Base-by-base conservation (phyloP, 2,113 vertebrate genomes). In the Ardeotis arabs region DNA sequence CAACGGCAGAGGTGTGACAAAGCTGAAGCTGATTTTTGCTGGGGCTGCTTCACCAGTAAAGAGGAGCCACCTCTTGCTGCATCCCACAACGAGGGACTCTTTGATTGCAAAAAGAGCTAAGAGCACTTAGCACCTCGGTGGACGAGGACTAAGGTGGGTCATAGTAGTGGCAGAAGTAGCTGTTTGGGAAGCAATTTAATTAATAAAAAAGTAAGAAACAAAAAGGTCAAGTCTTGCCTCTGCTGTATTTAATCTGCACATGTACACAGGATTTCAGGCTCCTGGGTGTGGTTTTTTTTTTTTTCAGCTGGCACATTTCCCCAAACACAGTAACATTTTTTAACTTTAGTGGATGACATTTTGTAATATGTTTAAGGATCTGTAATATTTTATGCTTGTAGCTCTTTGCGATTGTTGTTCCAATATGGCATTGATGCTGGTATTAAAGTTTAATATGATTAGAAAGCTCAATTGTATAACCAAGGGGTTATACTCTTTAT, bases 371-470 rank as follows among this genome's bases (percentile, higher is more conserved):
- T 95, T 96, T 96, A 96, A 96, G 90, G 78, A 76, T 85, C 85
- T 91, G 85, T 93, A 96, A 94, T 95, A 86, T 93, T 96, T 95
- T 80, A 86, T 96, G 95, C 91, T 96, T 85, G 89, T 62, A 95
- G 95, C 63, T 93, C 91, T 97, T 88, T 87, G 66, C 4, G 8
- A 93, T 94, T 97, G 96, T 95, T 94, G 82, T 90, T 96, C 90
- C 93, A 97, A 93, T 96, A 97, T 74, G 95, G 95, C 87, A 94
- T 45, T 80, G 90, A 94, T 94, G 93, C 59, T 0, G 4, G 95
- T 86, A 97, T 95, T 96, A 97, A 94, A 96, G 85, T 90, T 89
- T 97, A 96, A 96, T 96, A 84, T 93, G 96, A 97, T 96, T 96
- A 95, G 91, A 96, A 96, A 95, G 90, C 95, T 96, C 95, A 97